Evolutionary conservation across 2,888 invertebrate genomes (phyloP).

Genomic region (Stenotaenia linearis): DNA sequence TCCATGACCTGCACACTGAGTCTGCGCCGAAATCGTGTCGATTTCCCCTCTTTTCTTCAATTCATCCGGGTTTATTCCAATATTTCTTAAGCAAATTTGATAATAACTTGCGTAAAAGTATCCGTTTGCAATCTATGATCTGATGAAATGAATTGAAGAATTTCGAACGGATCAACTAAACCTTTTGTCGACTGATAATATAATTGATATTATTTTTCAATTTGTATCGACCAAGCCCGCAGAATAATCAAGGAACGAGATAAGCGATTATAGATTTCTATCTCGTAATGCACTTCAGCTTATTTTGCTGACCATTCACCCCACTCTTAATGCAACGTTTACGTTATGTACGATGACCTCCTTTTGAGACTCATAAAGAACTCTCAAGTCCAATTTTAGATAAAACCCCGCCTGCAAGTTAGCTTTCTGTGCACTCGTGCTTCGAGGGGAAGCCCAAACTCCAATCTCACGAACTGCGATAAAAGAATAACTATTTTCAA

Average conservation of each 20-base stretch:
- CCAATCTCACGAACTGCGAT: background rate
- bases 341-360: background rate
- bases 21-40: background rate
- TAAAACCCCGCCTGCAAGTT: background rate
- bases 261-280: background rate
- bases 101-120: too few species aligned
- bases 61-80: background rate
- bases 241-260: background rate
- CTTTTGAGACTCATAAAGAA: background rate
- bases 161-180: too few species aligned
- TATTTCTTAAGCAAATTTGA: too few species aligned
- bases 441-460: background rate
- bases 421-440: background rate
- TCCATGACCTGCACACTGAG: background rate
- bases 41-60: background rate
- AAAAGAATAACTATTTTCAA: background rate
- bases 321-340: background rate
- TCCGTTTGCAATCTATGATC: too few species aligned
- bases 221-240: too few species aligned
- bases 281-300: background rate
- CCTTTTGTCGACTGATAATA: too few species aligned
- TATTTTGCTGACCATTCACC: background rate
- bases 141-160: too few species aligned
- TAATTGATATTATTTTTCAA: too few species aligned
- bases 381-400: background rate